These are phyloP conservation scores for Agriopis aurantiaria DNA, from an alignment of 2,888 invertebrate genomes.

Conservation along the genomic window DNA sequence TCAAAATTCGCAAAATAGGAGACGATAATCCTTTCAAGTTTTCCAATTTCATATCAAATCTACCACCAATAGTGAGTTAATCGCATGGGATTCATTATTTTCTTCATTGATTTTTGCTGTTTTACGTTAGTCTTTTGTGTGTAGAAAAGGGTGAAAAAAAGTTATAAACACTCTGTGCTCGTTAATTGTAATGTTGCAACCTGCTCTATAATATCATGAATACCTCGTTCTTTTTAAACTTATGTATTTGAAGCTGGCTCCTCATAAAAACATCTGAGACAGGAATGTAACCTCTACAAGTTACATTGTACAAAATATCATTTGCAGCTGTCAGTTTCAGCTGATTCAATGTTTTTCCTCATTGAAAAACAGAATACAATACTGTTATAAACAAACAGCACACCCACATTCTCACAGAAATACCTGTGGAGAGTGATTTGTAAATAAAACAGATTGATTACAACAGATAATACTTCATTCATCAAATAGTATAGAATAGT, in stretches of 20 bases:
- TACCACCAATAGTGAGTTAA: constrained; percentile 83
- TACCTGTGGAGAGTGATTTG: not conserved
- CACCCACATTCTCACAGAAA: not conserved
- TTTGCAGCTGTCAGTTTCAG: constrained; percentile 32
- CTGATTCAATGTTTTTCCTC: constrained; percentile 30
- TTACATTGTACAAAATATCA: constrained; percentile 17
- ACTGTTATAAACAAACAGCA: constrained; percentile 13
- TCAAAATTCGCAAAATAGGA: constrained; percentile 85
- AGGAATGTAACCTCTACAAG: constrained; percentile 21
- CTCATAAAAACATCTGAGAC: not conserved
- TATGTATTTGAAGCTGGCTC: not conserved
- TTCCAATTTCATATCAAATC: constrained; percentile 85
- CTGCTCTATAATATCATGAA: not conserved
- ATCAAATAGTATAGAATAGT: not conserved
- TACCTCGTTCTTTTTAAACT: not conserved
- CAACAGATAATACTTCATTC: not conserved
- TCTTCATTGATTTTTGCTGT: constrained; percentile 29
- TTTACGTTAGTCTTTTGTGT: not conserved
- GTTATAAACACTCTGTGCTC: constrained; percentile 3
- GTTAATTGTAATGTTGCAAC: not conserved
- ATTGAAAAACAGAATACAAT: constrained; percentile 14
- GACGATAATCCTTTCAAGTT: constrained; percentile 85
- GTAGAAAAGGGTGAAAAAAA: not conserved
- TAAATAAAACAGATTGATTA: not conserved
- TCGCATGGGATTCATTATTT: constrained; percentile 1